Evolutionary conservation across 2,888 invertebrate species (phyloP), one percentile per base, ranked within the genome.

Genomic region (Netelia fuscicornis): DNA sequence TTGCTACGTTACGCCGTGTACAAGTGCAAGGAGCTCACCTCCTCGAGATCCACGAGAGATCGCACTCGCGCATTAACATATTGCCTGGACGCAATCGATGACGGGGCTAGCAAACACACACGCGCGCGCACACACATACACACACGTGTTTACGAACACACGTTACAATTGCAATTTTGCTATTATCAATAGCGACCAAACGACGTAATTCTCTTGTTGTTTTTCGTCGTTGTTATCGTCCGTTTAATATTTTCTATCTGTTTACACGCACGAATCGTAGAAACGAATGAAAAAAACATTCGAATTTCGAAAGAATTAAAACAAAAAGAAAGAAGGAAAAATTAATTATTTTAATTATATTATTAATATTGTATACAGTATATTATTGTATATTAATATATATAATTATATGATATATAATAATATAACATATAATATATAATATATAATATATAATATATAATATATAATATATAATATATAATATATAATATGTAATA

Each of bases 1-100:
- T 20, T 13, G 56, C 42, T 56, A 71, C 56, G 64, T 65, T 67
- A 44, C 64, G 17, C 77, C 48, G 71, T 30, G 77, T 48, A 82
- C 70, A 54, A 71, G 65, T 72, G 64, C 71, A 79, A 65, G 30
- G 37, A 30, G 30, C 5, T 30, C 17, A 17, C 17, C 48, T 10
- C 11, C 11, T 48, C 10, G 48, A 10, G 48, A 48, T 48, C 10
- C 13, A 11, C 11, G 48, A 5, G 30, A 30, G 30, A 30, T 78
- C 64, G 67, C 11, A 54, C 52, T 52, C 6, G 13, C 52, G 30
- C 64, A 8, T 56, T 62, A 37, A 75, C 30, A 65, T 10, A 62
- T 30, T 30, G 30, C 30, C 37, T 54, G 10, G n/a, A 68, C 75
- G 54, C 75, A 13, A 56, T 65, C 42, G 6, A n/a, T 25, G 58